Evolutionary conservation across 2,113 vertebrate genomes (phyloP).

Genomic region (Silurus meridionalis): DNA sequence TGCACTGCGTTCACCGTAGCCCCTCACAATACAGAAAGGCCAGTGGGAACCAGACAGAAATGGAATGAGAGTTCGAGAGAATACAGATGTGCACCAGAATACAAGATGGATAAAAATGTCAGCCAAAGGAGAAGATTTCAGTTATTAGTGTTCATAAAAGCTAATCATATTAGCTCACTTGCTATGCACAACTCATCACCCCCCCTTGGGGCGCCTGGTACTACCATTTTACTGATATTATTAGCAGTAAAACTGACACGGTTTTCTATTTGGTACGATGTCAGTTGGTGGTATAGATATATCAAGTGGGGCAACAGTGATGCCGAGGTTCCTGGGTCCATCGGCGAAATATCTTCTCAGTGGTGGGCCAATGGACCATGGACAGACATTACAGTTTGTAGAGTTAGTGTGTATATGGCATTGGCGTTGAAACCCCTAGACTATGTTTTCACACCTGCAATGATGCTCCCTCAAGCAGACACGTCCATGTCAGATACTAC

Average conservation of each 20-base stretch:
- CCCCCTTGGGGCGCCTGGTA: not conserved
- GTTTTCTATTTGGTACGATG: not conserved
- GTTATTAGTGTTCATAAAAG: not conserved
- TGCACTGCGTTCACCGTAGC: slow-evolving; percentile 7
- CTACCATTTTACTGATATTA: not conserved
- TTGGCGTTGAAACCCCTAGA: not conserved
- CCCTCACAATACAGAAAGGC: not conserved
- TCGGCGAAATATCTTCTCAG: not conserved
- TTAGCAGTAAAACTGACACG: not conserved
- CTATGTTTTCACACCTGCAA: slow-evolving; percentile 43
- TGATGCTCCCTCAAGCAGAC: slow-evolving; percentile 35
- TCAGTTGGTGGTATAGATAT: too few relatives aligned
- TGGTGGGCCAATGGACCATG: not conserved
- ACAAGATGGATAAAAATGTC: not conserved
- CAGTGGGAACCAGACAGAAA: not conserved
- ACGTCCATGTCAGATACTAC: slow-evolving; percentile 29
- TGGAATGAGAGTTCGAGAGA: slow-evolving; percentile 13
- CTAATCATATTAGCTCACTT: not conserved
- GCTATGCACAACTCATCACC: not conserved
- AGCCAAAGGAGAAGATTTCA: not conserved
- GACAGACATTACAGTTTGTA: not conserved
- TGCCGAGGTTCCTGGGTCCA: not conserved
- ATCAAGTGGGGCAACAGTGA: not conserved
- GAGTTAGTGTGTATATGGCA: not conserved
- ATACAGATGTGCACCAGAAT: not conserved